Conservation (phyloP, 2,113 vertebrate species). For the human (Homo sapiens) region DNA sequence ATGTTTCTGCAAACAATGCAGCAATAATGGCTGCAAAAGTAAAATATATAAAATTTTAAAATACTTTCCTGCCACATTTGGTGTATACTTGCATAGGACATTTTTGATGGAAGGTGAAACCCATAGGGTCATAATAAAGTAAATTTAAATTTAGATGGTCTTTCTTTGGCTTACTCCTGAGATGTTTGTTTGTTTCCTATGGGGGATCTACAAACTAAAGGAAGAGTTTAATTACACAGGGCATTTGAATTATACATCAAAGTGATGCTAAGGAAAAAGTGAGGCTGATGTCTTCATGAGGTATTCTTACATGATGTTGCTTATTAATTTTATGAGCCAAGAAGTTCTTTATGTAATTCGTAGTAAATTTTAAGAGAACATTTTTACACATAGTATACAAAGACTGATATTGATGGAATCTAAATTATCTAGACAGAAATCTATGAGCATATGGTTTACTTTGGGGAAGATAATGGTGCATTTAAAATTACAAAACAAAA, state of each 20-base stretch:
- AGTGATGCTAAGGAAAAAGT: not conserved
- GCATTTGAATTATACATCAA: not conserved
- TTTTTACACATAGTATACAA: not conserved
- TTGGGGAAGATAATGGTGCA: not conserved
- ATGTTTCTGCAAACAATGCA: not conserved
- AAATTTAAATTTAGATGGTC: not conserved
- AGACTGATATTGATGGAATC: not conserved
- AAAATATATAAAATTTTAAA: conserved; percentile 2
- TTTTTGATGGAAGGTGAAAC: not conserved
- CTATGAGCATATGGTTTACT: not conserved
- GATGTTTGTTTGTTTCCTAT: not conserved
- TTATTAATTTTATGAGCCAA: not conserved
- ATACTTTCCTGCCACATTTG: not conserved
- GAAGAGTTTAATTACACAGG: not conserved
- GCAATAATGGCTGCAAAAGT: not conserved
- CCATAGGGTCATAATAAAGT: not conserved
- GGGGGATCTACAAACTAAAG: not conserved
- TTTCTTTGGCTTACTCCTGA: not conserved
- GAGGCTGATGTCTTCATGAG: not conserved
- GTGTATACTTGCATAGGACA: not conserved
- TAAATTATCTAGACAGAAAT: not conserved
- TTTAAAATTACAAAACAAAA: not conserved
- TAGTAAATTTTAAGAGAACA: not conserved
- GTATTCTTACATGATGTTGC: not conserved
- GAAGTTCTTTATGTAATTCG: not conserved